A percentile compares a stretch with the other conserved stretches of the same genome.
Evolutionary conservation across 2,888 invertebrate species (phyloP).

Genomic region (Oeneis ivallda): DNA sequence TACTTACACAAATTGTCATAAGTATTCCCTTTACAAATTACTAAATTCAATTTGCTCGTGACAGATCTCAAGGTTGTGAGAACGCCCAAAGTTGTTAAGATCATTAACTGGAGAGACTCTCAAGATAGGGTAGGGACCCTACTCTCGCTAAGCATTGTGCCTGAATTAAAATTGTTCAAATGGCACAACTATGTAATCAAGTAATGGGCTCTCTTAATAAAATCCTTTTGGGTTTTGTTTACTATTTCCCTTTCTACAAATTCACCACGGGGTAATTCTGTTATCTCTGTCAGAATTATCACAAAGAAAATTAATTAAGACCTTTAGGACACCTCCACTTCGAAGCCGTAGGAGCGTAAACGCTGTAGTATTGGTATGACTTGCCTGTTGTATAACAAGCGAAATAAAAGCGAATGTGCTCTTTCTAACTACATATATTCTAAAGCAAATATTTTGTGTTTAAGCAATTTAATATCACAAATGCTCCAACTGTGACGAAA

Average conservation of each 20-base stretch:
- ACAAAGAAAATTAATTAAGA: too few species aligned
- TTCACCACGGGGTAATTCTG: too few species aligned
- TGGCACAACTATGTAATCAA: constrained; percentile 1
- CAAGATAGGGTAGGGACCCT: constrained; percentile 7
- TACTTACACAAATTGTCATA: neutral
- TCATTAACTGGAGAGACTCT: constrained; percentile 2
- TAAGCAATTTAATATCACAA: too few species aligned
- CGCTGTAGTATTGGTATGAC: too few species aligned
- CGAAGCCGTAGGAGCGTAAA: too few species aligned
- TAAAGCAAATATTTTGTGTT: too few species aligned
- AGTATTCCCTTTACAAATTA: constrained; percentile 2
- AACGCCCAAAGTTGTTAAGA: constrained; percentile 5
- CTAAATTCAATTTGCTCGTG: constrained; percentile 1
- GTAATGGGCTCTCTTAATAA: neutral
- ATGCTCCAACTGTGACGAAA: too few species aligned
- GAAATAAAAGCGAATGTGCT: too few species aligned
- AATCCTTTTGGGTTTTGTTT: neutral
- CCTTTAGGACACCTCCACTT: too few species aligned
- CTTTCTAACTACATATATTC: too few species aligned
- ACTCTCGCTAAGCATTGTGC: constrained; percentile 5
- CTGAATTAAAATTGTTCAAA: constrained; percentile 2
- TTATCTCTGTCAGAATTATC: neutral
- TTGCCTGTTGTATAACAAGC: too few species aligned
- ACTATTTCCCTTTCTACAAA: neutral
- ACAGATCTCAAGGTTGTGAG: constrained; percentile 5